These are phyloP conservation scores for Drosophila helvetica DNA, from an alignment of 2,888 invertebrate species.

Conservation along the genomic window DNA sequence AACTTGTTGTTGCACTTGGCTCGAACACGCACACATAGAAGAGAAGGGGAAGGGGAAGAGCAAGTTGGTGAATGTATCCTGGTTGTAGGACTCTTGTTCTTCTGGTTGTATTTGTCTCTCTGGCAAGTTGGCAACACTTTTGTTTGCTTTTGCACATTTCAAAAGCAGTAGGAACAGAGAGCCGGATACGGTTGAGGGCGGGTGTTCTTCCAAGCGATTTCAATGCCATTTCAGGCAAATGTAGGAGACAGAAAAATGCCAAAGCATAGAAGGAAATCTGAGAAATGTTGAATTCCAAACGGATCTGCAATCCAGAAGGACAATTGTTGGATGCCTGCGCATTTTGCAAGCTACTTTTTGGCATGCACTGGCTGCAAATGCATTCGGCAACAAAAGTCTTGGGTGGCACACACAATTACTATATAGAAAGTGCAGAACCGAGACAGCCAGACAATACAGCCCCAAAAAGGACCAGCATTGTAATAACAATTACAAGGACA, in stretches of 20 bases:
- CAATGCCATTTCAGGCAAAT: background rate
- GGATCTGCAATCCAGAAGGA: background rate
- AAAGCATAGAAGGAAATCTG: background rate
- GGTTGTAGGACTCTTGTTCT: constrained; percentile 27
- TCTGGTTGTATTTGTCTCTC: constrained; percentile 63
- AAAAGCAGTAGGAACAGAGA: constrained; percentile 33
- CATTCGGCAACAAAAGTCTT: constrained; percentile 44
- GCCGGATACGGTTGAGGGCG: constrained; percentile 3
- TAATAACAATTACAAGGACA: constrained; percentile 76
- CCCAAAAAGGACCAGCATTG: constrained; percentile 69
- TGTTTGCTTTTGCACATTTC: constrained; percentile 79
- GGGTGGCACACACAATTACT: constrained; percentile 66
- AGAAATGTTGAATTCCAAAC: background rate
- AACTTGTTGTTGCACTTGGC: constrained; percentile 63
- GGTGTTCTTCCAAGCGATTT: constrained; percentile 34
- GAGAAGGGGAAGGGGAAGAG: background rate
- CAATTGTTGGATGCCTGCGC: background rate
- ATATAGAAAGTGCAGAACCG: constrained; percentile 72
- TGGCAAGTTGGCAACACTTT: constrained; percentile 74
- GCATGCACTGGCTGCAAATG: constrained; percentile 55
- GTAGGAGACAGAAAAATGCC: background rate
- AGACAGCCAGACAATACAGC: constrained; percentile 52
- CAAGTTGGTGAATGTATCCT: constrained; percentile 48
- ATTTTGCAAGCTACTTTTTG: constrained; percentile 45
- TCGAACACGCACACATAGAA: constrained; percentile 25